phyloP scores from a whole-genome alignment of 2,888 invertebrate genomes.

The Adineta ricciae region DNA sequence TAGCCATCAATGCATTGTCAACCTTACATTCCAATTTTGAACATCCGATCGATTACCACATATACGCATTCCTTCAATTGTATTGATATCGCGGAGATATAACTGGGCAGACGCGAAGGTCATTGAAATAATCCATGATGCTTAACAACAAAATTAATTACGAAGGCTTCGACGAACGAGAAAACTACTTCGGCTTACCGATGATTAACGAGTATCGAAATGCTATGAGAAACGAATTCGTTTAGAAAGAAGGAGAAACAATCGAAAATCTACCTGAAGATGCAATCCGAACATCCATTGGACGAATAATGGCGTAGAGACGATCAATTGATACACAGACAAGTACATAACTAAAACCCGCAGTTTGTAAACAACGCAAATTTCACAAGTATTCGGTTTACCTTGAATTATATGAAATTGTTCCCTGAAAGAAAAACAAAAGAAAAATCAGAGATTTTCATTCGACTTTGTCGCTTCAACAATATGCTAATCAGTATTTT shows the following conservation, averaged over 20 bases:
- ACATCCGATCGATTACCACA: constrained; percentile 17
- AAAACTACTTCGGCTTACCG: neutral
- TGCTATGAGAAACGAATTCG: neutral
- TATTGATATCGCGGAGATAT: neutral
- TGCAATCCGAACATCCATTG: constrained; percentile 37
- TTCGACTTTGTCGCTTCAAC: too few species aligned
- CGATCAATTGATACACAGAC: constrained; percentile 45
- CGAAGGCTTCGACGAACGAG: neutral
- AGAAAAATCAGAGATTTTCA: neutral
- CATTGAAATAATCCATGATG: constrained; percentile 15
- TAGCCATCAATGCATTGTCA: neutral
- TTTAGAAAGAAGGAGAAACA: neutral
- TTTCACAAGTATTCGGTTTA: neutral
- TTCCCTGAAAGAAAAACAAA: neutral
- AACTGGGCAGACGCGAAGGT: constrained; percentile 9
- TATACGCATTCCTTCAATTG: neutral
- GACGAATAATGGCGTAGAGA: constrained; percentile 45
- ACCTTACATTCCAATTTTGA: constrained; percentile 12
- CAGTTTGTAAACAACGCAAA: neutral
- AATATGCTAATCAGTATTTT: too few species aligned
- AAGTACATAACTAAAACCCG: constrained; percentile 41
- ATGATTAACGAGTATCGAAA: constrained; percentile 1
- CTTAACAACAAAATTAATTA: neutral
- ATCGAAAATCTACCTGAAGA: neutral
- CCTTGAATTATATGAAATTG: constrained; percentile 17